phyloP scores from a whole-genome alignment of 2,113 vertebrate species.

The Archilochus colubris region DNA sequence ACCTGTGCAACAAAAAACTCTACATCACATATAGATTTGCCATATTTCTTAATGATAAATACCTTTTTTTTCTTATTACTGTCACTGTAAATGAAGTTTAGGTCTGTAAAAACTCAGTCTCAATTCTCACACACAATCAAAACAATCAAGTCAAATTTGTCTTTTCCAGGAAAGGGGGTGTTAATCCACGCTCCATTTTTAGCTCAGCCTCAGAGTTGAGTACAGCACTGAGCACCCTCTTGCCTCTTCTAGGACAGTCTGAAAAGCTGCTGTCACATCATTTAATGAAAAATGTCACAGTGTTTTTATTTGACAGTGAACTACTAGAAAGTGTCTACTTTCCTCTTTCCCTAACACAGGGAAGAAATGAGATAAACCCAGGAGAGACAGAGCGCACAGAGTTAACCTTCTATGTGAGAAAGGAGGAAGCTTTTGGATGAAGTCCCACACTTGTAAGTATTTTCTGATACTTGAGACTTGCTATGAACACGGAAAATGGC shows the following conservation, averaged over 20 bases:
- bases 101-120: not conserved
- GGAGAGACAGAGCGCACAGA: not conserved
- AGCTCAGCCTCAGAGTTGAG: not conserved
- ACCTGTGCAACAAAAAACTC: not conserved
- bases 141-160: not conserved
- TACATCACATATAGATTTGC: not conserved
- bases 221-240: not conserved
- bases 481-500: not conserved
- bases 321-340: not conserved
- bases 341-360: not conserved
- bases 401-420: not conserved
- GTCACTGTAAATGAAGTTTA: not conserved
- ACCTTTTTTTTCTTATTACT: not conserved
- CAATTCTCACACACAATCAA: not conserved
- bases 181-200: not conserved
- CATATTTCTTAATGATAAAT: not conserved
- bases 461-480: not conserved
- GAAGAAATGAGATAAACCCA: not conserved
- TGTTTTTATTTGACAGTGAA: not conserved
- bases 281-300: not conserved
- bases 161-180: not conserved
- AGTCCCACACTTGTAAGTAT: not conserved
- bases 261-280: not conserved
- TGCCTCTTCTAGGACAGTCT: not conserved
- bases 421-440: not conserved